These are phyloP conservation scores for Pterostichus niger DNA, from an alignment of 2,888 invertebrate species.

Conservation along the genomic window DNA sequence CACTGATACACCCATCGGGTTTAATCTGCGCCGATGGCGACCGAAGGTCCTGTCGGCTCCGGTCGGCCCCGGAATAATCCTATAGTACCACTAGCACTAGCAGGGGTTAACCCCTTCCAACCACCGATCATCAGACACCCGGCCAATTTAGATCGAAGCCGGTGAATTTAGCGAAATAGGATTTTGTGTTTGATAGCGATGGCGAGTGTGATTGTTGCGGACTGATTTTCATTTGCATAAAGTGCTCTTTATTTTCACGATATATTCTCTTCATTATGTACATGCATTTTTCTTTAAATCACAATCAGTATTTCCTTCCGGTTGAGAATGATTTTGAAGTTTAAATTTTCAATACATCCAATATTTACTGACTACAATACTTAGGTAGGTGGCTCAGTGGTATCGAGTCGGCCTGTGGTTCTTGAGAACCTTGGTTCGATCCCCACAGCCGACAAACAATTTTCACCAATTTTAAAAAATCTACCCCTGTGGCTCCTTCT, in stretches of 20 bases:
- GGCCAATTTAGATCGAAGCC: constrained; percentile 49
- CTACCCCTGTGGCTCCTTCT: too few relatives aligned
- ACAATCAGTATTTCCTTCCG: too few relatives aligned
- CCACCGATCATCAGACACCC: constrained; percentile 19
- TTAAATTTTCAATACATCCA: too few relatives aligned
- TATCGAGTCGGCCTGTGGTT: too few relatives aligned
- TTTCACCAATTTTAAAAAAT: too few relatives aligned
- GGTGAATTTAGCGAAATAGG: constrained; percentile 34
- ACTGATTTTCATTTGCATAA: neutral
- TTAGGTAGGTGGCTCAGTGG: too few relatives aligned
- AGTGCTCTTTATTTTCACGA: neutral
- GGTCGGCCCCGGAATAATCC: constrained; percentile 37
- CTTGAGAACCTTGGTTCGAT: too few relatives aligned
- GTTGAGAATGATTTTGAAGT: too few relatives aligned
- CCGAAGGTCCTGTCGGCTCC: constrained; percentile 26
- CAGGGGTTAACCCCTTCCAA: neutral
- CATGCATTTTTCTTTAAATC: too few relatives aligned
- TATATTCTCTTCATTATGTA: too few relatives aligned
- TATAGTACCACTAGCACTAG: constrained; percentile 21
- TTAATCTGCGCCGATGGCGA: constrained; percentile 57
- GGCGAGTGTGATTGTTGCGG: neutral
- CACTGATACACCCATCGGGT: constrained; percentile 49
- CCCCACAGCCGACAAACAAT: too few relatives aligned
- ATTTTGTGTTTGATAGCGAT: constrained; percentile 20
- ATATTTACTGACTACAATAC: too few relatives aligned